Evolutionary conservation across 2,113 vertebrate species (phyloP), one percentile per base, ranked within the genome.

Genomic region (Aegithalos caudatus): DNA sequence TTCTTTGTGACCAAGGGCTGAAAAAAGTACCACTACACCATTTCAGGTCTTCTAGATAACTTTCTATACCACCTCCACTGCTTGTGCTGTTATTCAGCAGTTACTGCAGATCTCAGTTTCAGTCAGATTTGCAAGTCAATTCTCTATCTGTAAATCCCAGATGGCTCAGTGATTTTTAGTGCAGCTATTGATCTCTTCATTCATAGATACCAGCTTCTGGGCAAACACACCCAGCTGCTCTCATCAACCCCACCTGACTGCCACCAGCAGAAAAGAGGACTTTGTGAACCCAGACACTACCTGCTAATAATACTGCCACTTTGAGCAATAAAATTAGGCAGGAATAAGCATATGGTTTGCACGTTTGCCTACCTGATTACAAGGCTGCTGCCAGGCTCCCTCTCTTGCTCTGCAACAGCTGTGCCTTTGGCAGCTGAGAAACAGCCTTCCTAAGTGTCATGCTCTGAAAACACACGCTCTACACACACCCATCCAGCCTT

Each of bases 291-390:
- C 45, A 65, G 91, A 51, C 15, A 7, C 80, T 71, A 42, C 24
- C 25, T 0, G 0, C 67, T 91, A 62, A 81, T 61, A 77, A 33
- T 6, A 28, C 48, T 19, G 19, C 42, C 67, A 33, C 53, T 92
- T 60, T 1, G 24, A 77, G 82, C 71, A 77, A 86, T 17, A 45
- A 91, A 80, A 89, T 81, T 57, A 60, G 72, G 70, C 58, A 90
- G 62, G 69, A 83, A 65, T 9, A 69, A 90, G 50, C 67, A 40
- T 22, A 71, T 25, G 62, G 20, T 56, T 81, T 65, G 37, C 9
- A 9, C 3, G 3, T 66, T 79, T 65, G 85, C 97, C 96, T 98
- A 98, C 98, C 97, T 97, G 92, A 61, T 66, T 65, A 91, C 76
- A 44, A 66, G 48, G 86, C 57, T 83, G 88, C 77, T 58, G 80